A percentile compares a stretch with the other conserved stretches of the same genome.
phyloP scores from a whole-genome alignment of 2,797 vertebrate species.

The Takifugu rubripes region DNA sequence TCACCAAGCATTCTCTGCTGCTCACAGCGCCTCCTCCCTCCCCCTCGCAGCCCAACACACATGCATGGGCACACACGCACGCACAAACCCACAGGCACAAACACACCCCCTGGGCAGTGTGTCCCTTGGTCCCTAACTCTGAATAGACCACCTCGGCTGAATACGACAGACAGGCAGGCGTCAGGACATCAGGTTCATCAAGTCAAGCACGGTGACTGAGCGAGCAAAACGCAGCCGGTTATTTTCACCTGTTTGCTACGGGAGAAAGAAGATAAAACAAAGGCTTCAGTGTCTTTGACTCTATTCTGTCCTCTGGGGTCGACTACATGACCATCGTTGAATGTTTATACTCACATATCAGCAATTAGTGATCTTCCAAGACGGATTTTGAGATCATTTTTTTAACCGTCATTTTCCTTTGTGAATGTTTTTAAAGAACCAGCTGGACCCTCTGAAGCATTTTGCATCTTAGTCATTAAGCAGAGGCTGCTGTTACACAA shows the following conservation, averaged over 20 bases:
- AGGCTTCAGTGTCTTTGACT: constrained; percentile 48
- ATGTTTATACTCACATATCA: background rate
- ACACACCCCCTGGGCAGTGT: constrained; percentile 57
- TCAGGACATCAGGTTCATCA: constrained; percentile 73
- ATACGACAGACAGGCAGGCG: constrained; percentile 76
- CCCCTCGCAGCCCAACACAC: constrained; percentile 53
- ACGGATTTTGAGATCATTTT: too few relatives aligned
- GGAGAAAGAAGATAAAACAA: constrained; percentile 51
- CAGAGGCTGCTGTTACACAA: too few relatives aligned
- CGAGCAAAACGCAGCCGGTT: constrained; percentile 57
- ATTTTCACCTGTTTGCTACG: constrained; percentile 74
- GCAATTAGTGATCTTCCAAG: too few relatives aligned
- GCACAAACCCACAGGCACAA: constrained; percentile 13
- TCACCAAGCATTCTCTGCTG: constrained; percentile 72
- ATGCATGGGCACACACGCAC: constrained; percentile 33
- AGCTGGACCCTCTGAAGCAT: too few relatives aligned
- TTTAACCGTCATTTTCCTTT: too few relatives aligned
- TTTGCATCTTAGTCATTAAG: too few relatives aligned
- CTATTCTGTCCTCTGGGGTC: constrained; percentile 26
- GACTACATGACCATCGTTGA: constrained; percentile 14
- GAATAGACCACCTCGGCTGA: constrained; percentile 77
- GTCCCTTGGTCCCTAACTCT: constrained; percentile 70
- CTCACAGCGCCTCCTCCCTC: constrained; percentile 57
- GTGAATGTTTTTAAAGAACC: too few relatives aligned
- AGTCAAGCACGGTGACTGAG: constrained; percentile 44